Base-by-base conservation (phyloP, 2,113 vertebrate species). In the Cryptomyrus ogoouensis region DNA sequence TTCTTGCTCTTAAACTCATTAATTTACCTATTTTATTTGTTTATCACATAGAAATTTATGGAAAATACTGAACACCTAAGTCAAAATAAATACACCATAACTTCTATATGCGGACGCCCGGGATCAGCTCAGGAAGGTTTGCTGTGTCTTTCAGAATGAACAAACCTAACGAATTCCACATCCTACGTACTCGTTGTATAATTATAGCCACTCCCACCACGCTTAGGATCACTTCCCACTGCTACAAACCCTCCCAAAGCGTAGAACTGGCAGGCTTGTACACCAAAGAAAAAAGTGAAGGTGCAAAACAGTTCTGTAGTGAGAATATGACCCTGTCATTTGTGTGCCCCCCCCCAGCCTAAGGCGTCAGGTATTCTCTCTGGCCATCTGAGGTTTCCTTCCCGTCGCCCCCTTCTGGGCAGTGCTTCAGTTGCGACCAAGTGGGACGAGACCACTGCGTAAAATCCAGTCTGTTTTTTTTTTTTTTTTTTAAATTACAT, bases 71-170 rank as follows among this genome's bases (percentile, higher is more conserved):
- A 97, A 96, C 94, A 97, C 96, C 96, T 97, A 97, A 89, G 92
- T 96, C 94, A 96, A 98, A 97, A 97, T 96, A 95, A 97, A 97
- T 96, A 97, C 94, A 97, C 95, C 95, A 96, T 96, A 95, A 96
- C 89, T 93, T 93, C 95, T 96, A 95, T 96, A 96, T 95, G 94
- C 96, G 96, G 91, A 95, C 93, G 95, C 94, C 96, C 96, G 95
- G 95, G 90, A 97, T 97, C 95, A 95, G 93, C 93, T 95, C 95
- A 94, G 95, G 94, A 96, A 96, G 95, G 95, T 46, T 93, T 93
- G 89, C 90, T 91, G 91, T 85, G 87, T 92, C 92, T 94, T 88
- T 94, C 89, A 87, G 92, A 80, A 92, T 91, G 91, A 92, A 92
- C 93, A 92, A 87, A 91, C 93, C 91, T 74, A 92, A 88, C 56